phyloP scores from a whole-genome alignment of 2,797 vertebrate genomes.

The Steatocranus sp. region DNA sequence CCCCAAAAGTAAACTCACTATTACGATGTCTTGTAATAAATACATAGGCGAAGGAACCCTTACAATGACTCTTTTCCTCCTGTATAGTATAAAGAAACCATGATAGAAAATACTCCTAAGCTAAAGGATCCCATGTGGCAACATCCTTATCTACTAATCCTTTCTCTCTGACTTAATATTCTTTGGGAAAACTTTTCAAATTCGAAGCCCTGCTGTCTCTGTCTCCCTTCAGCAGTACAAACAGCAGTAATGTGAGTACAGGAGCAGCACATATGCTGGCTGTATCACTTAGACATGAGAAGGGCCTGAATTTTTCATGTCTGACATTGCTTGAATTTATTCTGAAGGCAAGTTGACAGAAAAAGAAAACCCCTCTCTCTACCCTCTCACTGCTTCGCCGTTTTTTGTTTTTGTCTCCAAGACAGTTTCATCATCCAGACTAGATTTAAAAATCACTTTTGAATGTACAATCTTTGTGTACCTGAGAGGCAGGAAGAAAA shows the following conservation, averaged over 20 bases:
- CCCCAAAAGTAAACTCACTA: not conserved
- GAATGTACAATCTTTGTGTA: not conserved
- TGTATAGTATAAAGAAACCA: not conserved
- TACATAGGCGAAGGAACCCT: not conserved
- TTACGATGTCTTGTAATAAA: not conserved
- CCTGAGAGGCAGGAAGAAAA: not conserved
- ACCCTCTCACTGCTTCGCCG: not conserved
- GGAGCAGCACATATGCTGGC: not conserved
- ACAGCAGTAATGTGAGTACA: not conserved
- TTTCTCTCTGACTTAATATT: slow-evolving; percentile 9
- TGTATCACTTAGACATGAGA: slow-evolving; percentile 11
- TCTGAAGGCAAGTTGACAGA: not conserved
- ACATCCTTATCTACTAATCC: not conserved
- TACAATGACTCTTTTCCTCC: not conserved
- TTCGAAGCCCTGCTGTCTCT: not conserved
- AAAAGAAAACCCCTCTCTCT: not conserved
- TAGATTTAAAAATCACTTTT: slow-evolving; percentile 4
- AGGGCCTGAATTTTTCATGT: slow-evolving; percentile 22
- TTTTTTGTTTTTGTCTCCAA: not conserved
- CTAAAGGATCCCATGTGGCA: not conserved
- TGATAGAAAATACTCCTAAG: slow-evolving; percentile 1
- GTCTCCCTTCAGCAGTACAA: slow-evolving; percentile 5
- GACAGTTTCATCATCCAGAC: not conserved
- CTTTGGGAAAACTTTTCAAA: slow-evolving; percentile 11
- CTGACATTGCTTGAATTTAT: slow-evolving; percentile 3